phyloP scores from a whole-genome alignment of 2,113 vertebrate species.

The Chitala chitala region DNA sequence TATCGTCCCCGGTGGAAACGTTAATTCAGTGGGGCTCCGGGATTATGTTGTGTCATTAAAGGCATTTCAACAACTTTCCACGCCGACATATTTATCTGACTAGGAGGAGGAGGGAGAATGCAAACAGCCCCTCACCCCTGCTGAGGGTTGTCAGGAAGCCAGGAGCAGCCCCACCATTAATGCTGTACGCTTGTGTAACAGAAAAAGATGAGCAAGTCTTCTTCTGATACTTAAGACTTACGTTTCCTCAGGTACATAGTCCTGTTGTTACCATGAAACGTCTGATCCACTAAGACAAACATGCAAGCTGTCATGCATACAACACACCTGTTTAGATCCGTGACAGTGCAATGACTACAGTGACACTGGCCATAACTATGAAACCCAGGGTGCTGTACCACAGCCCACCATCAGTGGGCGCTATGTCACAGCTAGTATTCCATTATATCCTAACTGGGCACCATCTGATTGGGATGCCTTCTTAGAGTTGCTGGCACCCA shows the following conservation, averaged over 20 bases:
- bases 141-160: conserved; percentile 43
- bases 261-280: background rate
- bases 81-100: conserved; percentile 61
- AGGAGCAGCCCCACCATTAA: background rate
- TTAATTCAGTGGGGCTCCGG: conserved; percentile 62
- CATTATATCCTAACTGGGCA: too few relatives aligned
- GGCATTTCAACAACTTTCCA: conserved; percentile 67
- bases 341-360: too few relatives aligned
- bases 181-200: background rate
- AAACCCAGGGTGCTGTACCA: too few relatives aligned
- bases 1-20: conserved; percentile 70
- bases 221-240: conserved; percentile 1
- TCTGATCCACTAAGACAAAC: background rate
- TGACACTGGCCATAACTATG: too few relatives aligned
- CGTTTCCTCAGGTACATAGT: background rate
- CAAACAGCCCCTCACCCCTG: conserved; percentile 18
- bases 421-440: too few relatives aligned
- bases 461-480: too few relatives aligned
- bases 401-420: too few relatives aligned
- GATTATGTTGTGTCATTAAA: conserved; percentile 68
- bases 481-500: too few relatives aligned
- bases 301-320: conserved; percentile 1
- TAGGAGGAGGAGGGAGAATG: conserved; percentile 41
- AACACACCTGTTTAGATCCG: too few relatives aligned
- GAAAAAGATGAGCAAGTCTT: conserved; percentile 5